Evolutionary conservation across 2,113 vertebrate genomes (phyloP), one percentile per base, ranked within the genome.

Genomic region (Carettochelys insculpta): DNA sequence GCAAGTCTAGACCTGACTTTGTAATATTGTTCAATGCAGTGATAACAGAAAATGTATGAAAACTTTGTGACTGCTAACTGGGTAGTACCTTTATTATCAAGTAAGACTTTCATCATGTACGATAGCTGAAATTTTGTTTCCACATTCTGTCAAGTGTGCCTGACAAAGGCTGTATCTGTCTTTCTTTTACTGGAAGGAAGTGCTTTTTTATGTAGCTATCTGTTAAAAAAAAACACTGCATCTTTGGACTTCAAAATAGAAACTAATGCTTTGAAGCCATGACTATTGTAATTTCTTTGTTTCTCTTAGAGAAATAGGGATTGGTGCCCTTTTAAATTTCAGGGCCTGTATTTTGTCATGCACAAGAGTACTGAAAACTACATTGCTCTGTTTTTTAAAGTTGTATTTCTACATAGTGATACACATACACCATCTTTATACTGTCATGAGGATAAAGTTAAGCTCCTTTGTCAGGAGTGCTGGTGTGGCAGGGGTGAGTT

Each of bases 381-480:
- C 91, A 86, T 87, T 95, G 75, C n/a, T 87, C 27, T 93, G 84
- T 96, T 95, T 97, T 96, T 96, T 96, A 92, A 93, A 96, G 81
- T 93, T 81, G 58, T 89, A 71, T 83, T 95, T 16, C 61, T 88
- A 5, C 73, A 77, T 73, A 45, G 82, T 96, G 95, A 95, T 95
- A 86, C 90, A 95, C 52, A 24, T 84, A 90, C 90, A 73, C 84
- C 85, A 91, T 94, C 88, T 96, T n/a, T 89, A 90, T 77, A 73
- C 82, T 88, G 86, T 95, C 89, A 93, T 95, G 91, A 96, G 91
- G 92, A 90, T 95, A 95, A 94, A 96, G 93, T 83, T 95, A 96
- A 95, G 93, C 92, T 96, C 48, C 93, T 96, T 96, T 97, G 93
- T 97, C 79, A 95, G 93, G 92, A 80, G 82, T 80, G 90, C 87